Percentiles rank a stretch among this genome's conserved stretches.
phyloP scores from a whole-genome alignment of 2,888 invertebrate genomes.

The Diabrotica balteata region DNA sequence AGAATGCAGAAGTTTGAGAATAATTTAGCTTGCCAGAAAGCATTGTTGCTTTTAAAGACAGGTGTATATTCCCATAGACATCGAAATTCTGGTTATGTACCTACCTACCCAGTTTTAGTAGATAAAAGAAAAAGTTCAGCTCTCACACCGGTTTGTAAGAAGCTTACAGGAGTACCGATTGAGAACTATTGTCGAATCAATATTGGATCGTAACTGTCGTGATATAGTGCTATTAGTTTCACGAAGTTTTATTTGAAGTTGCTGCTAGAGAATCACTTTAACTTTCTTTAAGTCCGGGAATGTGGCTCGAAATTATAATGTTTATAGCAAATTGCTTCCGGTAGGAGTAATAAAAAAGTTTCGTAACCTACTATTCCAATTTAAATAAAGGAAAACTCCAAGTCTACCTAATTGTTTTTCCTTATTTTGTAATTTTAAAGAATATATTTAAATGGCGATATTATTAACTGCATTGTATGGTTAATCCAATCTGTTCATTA shows the following conservation, averaged over 20 bases:
- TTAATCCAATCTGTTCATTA: too few relatives aligned
- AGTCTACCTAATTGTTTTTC: too few relatives aligned
- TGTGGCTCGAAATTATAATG: slow-evolving; percentile 9
- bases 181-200: slow-evolving; percentile 28
- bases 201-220: slow-evolving; percentile 19
- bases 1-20: slow-evolving; percentile 32
- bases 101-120: slow-evolving; percentile 10
- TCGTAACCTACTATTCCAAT: too few relatives aligned
- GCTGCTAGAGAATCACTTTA: slow-evolving; percentile 14
- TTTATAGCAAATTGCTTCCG: slow-evolving; percentile 6
- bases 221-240: slow-evolving; percentile 26
- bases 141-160: slow-evolving; percentile 12
- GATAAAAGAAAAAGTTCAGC: slow-evolving; percentile 19
- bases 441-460: too few relatives aligned
- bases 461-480: too few relatives aligned
- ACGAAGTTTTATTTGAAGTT: slow-evolving; percentile 20
- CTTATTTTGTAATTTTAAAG: too few relatives aligned
- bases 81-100: slow-evolving; percentile 22
- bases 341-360: too few relatives aligned
- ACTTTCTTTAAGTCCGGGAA: slow-evolving; percentile 14
- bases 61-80: slow-evolving; percentile 29
- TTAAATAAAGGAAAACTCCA: too few relatives aligned
- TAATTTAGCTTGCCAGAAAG: slow-evolving; percentile 31
- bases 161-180: slow-evolving; percentile 25
- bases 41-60: slow-evolving; percentile 31